Conservation (phyloP, 1,140 invertebrate genomes). For the Neocloeon triangulifer region DNA sequence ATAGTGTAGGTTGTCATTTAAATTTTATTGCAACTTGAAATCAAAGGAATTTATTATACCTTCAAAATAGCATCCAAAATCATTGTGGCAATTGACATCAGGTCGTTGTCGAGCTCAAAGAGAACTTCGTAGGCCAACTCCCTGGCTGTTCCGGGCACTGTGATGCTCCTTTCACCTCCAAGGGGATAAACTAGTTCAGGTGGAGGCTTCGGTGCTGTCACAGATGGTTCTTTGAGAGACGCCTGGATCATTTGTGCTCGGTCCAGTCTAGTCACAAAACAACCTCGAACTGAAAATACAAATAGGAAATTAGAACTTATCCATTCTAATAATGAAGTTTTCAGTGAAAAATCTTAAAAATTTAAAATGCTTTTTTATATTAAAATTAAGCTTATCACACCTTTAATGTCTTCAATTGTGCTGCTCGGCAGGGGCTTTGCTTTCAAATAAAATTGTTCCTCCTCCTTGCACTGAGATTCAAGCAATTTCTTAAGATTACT, state of each 20-base stretch:
- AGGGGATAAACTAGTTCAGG: constrained; percentile 49
- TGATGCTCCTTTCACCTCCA: constrained; percentile 29
- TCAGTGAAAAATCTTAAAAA: no score
- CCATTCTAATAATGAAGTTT: no score
- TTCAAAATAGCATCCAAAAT: constrained; percentile 57
- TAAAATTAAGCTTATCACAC: constrained; percentile 8
- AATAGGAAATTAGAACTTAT: no score
- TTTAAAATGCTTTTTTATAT: no score
- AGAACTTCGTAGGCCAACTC: constrained; percentile 62
- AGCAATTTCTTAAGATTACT: constrained; percentile 10
- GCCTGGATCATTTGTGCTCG: constrained; percentile 33
- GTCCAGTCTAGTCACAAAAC: constrained; percentile 59
- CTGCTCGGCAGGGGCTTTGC: not conserved
- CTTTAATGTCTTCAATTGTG: constrained; percentile 44
- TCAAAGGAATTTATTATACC: constrained; percentile 26
- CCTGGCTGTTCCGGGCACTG: constrained; percentile 42
- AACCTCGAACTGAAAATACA: constrained; percentile 29
- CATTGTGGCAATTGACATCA: constrained; percentile 60
- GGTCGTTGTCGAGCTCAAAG: constrained; percentile 66
- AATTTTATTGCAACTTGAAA: no score
- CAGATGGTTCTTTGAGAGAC: constrained; percentile 13
- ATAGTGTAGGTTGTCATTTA: no score
- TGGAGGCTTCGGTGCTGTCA: constrained; percentile 19
- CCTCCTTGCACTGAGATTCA: no score
- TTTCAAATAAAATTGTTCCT: no score